Conservation (phyloP, 2,113 vertebrate species). For the Mirza zaza region DNA sequence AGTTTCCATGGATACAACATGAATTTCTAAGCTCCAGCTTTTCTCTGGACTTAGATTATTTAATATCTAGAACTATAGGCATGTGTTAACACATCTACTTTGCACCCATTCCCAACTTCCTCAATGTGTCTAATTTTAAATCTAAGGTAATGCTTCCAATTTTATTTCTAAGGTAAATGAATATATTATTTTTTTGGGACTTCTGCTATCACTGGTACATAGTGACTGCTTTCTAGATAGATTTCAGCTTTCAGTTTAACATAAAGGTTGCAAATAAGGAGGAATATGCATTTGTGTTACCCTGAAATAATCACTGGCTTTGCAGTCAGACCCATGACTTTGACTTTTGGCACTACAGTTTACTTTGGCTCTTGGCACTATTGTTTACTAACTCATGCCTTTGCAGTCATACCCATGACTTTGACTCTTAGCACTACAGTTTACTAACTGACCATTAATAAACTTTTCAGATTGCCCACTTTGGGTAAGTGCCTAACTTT, state of each 20-base stretch:
- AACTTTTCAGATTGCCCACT: neutral
- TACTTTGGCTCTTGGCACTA: neutral
- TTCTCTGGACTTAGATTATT: neutral
- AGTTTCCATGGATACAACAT: neutral
- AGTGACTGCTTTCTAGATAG: neutral
- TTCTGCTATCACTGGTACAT: neutral
- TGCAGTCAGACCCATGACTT: neutral
- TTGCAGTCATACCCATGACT: neutral
- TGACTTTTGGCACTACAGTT: neutral
- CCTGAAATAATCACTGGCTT: neutral
- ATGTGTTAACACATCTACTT: neutral
- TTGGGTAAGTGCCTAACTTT: neutral
- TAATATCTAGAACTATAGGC: neutral
- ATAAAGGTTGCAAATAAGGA: neutral
- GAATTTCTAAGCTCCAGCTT: neutral
- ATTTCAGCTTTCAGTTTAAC: neutral
- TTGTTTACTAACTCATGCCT: neutral
- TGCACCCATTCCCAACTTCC: neutral
- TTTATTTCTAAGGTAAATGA: slow-evolving; percentile 33
- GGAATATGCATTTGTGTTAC: neutral
- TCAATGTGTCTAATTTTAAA: slow-evolving; percentile 52
- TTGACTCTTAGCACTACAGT: neutral
- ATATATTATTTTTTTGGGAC: neutral
- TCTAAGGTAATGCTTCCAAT: neutral
- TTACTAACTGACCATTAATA: neutral